Base-by-base conservation (phyloP, 2,888 invertebrate species). In the Steinernema hermaphroditum region DNA sequence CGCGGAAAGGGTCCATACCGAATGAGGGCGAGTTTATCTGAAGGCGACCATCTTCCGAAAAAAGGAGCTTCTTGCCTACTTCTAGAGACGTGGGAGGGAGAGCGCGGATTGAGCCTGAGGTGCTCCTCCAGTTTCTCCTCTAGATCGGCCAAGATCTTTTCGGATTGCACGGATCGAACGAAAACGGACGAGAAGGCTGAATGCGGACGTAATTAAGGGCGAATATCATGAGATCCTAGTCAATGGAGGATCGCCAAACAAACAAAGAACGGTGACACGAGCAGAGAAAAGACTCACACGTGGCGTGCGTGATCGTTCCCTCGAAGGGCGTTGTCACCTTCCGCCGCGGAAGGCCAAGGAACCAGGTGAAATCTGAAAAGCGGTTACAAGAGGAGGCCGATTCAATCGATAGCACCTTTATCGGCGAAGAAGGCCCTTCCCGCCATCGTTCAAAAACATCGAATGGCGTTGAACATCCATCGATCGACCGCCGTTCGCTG, bases 401-500 rank as follows among this genome's bases (percentile, higher is more conserved):
- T 6, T 6, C 6, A 8, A 27, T 27, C n/a, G 6, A 27, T 2
- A 8, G 14, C 19, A 54, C 54, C 54, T 54, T 27, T 22, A 27
- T 27, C 27, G 54, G 54, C 14, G 54, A 24, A 54, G 27, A 54
- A 54, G 24, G 27, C 54, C 24, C 27, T 54, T 54, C 54, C 54
- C 14, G 54, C 54, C 54, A 54, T 54, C 54, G 22, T 49, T n/a
- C 49, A 49, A 49, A 49, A 6, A 49, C 49, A n/a, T n/a, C 19
- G 6, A 19, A 49, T 49, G 9, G 49, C 19, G 9, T 49, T 6
- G 19, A n/a, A n/a, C n/a, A n/a, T n/a, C n/a, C n/a, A n/a, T n/a
- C n/a, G n/a, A n/a, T n/a, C n/a, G n/a, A n/a, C n/a, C n/a, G n/a
- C n/a, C n/a, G n/a, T n/a, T n/a, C n/a, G n/a, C n/a, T n/a, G n/a